These are phyloP conservation scores for Danio choprae DNA, from an alignment of 2,797 vertebrate species.

Conservation along the genomic window DNA sequence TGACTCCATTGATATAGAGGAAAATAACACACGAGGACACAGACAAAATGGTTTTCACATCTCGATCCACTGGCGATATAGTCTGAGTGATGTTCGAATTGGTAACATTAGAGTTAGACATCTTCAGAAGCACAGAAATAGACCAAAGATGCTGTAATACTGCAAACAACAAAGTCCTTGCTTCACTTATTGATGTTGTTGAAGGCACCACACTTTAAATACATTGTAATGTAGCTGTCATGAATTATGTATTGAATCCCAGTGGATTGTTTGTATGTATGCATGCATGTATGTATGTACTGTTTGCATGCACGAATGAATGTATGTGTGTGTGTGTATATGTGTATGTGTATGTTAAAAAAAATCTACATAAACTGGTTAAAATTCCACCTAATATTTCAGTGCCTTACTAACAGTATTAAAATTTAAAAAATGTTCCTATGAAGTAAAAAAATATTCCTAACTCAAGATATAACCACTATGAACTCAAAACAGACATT, in stretches of 20 bases:
- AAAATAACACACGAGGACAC: conserved; percentile 27
- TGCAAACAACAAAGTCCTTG: not conserved
- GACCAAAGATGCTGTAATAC: not conserved
- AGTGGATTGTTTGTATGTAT: not conserved
- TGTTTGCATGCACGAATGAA: too few relatives aligned
- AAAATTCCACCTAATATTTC: not conserved
- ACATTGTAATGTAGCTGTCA: not conserved
- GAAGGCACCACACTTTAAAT: conserved; percentile 12
- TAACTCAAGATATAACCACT: too few relatives aligned
- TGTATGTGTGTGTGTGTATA: too few relatives aligned
- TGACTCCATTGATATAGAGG: conserved; percentile 61
- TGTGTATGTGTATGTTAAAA: not conserved
- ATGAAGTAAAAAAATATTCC: too few relatives aligned
- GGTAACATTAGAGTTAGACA: conserved; percentile 3
- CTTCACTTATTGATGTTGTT: not conserved
- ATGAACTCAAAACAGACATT: too few relatives aligned
- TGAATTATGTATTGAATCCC: not conserved
- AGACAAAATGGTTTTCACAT: conserved; percentile 13
- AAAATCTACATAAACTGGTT: not conserved
- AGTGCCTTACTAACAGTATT: not conserved
- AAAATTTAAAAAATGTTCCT: not conserved
- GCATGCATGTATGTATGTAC: not conserved
- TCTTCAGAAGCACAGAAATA: not conserved
- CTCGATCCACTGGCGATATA: not conserved
- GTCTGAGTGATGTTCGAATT: not conserved